Evolutionary conservation across 2,888 invertebrate genomes (phyloP), one percentile per base, ranked within the genome.

Genomic region (Hemaris fuciformis): DNA sequence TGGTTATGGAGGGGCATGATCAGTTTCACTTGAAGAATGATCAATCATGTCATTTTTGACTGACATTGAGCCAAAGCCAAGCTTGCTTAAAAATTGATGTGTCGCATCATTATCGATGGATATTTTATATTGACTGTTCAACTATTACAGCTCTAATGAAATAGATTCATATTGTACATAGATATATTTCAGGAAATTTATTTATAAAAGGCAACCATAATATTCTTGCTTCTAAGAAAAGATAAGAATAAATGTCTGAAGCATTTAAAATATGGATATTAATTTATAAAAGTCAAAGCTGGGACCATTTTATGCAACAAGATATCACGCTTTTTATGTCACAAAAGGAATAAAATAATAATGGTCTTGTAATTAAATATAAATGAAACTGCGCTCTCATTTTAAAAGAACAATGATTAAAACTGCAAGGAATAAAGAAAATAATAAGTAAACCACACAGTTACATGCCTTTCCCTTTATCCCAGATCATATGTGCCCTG

Each of bases 1-100:
- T 22, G 48, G 62, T 53, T 31, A n/a, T 57, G 59, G 60, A 57
- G 23, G 66, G 62, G 53, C 7, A 18, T 56, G 20, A 7, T 25
- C n/a, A 27, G 31, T 20, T 38, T 56, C 15, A 18, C 15, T 13
- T 18, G 7, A 18, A 15, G n/a, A n/a, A n/a, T n/a, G n/a, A n/a
- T n/a, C 45, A 7, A 41, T 57, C 57, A 22, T 53, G 53, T 53
- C 53, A 3, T 31, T 53, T 53, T 18, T 15, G 53, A 53, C 53
- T 15, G 53, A 53, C 27, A 53, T 31, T 27, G 10, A 53, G 38
- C 38, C 38, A 38, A 6, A 38, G 38, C n/a, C 38, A 31, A 38
- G 38, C 38, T 38, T 38, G 13, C 4, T 38, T 38, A n/a, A 3
- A n/a, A n/a, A 38, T 38, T 38, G 38, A n/a, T 34, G 34, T 3